Evolutionary conservation across 2,888 invertebrate species (phyloP), one percentile per base, ranked within the genome.

Genomic region (Epinotia brunnichana): DNA sequence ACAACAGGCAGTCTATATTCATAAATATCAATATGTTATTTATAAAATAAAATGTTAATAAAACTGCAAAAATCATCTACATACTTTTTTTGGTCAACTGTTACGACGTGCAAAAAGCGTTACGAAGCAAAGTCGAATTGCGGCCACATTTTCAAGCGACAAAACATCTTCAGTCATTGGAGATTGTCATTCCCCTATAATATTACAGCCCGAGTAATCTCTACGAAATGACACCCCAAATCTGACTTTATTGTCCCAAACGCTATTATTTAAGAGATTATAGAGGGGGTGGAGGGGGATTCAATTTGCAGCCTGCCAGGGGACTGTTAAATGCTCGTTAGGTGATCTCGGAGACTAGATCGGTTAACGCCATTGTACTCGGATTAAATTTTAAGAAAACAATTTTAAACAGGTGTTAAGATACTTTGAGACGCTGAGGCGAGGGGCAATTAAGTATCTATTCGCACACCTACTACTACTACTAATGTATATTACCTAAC

Each of bases 191-290:
- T 64, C 70, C 63, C 54, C 24, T 66, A 74, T 71, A 69, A 74
- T 69, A 71, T 61, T 60, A 74, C 69, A 66, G 70, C 73, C 70
- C 76, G 35, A 77, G 79, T 82, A 82, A 84, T 84, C 85, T 85
- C 80, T 79, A 71, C 80, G 79, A 85, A 87, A 87, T 85, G 86
- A 85, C 87, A 85, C 79, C 83, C 85, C 83, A 85, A 88, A 88
- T 87, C 87, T 85, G 81, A 82, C 84, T 88, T 89, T 88, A 89
- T 88, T 88, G 88, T 89, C 87, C 85, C 82, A 83, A 84, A 83
- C 78, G 82, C 86, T 82, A 88, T 89, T 87, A 88, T 88, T 87
- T 84, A 85, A 82, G 80, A 85, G 89, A 89, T 89, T 87, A 87
- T 81, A 82, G 77, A 78, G 79, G 77, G 73, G 29, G 9, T 41